Base-by-base conservation (phyloP, 2,113 vertebrate species). In the Zootoca vivipara region DNA sequence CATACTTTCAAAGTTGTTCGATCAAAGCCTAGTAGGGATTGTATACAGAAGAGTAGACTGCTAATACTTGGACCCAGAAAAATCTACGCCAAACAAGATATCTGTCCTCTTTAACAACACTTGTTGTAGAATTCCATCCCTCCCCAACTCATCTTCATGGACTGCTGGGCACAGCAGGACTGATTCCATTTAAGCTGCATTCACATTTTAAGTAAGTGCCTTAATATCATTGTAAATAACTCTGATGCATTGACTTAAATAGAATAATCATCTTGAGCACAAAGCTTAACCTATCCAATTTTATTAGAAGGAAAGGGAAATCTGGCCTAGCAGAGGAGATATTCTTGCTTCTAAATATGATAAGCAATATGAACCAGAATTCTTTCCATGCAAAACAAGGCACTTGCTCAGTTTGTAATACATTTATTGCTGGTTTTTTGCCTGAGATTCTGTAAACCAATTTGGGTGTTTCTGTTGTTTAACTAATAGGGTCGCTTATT, bases 11-110 rank as follows among this genome's bases (percentile, higher is more conserved):
- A 94, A 95, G 92, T 93, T 91, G 78, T 90, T 95, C 88, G 65
- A 96, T 95, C 90, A 90, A 91, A 89, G 88, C 91, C 77, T 94
- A 94, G 93, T 93, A 74, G 94, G 94, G 89, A 93, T 92, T 73
- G 89, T 86, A 73, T 58, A 74, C 88, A 92, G 93, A 93, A 92
- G 93, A 94, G 86, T 0, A 92, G 85, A 91, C 90, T 93, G 85
- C 90, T 91, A 95, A 94, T 94, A 93, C 90, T 83, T 91, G 89
- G 81, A 95, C 91, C 88, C 89, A 93, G 92, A 91, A 67, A 15
- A 7, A 78, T 26, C 40, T 28, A 70, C 22, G 92, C 87, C 91
- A 92, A 93, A 95, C 92, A 95, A 90, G 90, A 3, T 94, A 94
- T 77, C 86, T 64, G 83, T 86, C 81, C 89, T 92, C 94, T 78